Evolutionary conservation across 2,888 invertebrate genomes (phyloP), one percentile per base, ranked within the genome.

Genomic region (Onchidella celtica): DNA sequence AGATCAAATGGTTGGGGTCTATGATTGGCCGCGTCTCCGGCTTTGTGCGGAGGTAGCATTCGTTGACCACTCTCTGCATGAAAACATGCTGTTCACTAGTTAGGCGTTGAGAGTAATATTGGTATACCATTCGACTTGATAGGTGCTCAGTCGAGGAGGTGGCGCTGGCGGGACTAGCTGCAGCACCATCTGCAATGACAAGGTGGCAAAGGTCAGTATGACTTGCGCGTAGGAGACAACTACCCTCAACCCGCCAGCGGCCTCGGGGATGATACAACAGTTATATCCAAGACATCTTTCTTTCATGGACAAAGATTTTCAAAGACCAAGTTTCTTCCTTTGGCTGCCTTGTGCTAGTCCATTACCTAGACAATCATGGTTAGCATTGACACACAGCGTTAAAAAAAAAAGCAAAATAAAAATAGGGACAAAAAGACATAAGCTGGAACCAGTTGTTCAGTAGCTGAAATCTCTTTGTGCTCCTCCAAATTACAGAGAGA

Each of bases 61-160:
- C 90, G 84, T 90, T 89, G 70, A 90, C 88, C 38, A 90, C 88
- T 78, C 90, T 85, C 87, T 90, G 90, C 89, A 89, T 89, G 87
- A 89, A 90, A 86, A 90, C 84, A 85, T 89, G 89, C 83, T 90
- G 90, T 72, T 91, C 90, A 82, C 88, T 89, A 72, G 88, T 89
- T 77, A 90, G 88, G 69, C 90, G 88, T 86, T 91, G 91, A 6
- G 90, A 88, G 87, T 90, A 91, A 82, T 89, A 89, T 88, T 91
- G 90, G 88, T 91, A 91, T 79, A 90, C 90, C 89, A 90, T 89
- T 86, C 89, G 86, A 78, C 89, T 89, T n/a, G 90, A 88, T 87
- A 91, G 86, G 86, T 90, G 90, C 80, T 91, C 90, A 29, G 78
- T 59, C 27, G 69, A 11, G 32, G 65, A 65, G 65, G 34, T 66